Evolutionary conservation across 1,140 invertebrate genomes (phyloP), one percentile per base, ranked within the genome.

Genomic region (Acromyrmex echinatior): DNA sequence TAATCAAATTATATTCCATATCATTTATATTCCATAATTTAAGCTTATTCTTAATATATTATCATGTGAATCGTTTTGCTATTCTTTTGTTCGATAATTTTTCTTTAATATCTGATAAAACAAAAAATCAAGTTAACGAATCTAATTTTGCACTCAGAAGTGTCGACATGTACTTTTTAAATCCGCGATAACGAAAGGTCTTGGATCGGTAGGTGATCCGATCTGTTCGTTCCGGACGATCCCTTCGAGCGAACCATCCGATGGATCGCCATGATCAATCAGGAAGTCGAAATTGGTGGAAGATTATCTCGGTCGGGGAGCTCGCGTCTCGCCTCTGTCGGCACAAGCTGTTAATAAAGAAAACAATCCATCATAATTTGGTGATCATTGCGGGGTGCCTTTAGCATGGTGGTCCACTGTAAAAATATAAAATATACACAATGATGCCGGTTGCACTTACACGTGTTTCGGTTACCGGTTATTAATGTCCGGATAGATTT

Each of bases 291-390:
- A 88, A 92, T 92, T 92, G 87, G 84, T 92, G 91, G 86, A 90
- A 87, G 87, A 89, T 92, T 90, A 92, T 92, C 92, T 60, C 92
- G 31, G 89, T 87, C 51, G 89, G 89, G 86, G 87, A 85, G 78
- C 88, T 70, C n/a, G 35, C 81, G 35, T 53, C 53, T 84, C 84
- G 7, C 68, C 84, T 92, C 88, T 92, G 92, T 92, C 92, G 90
- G 92, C 92, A 81, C 76, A 73, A 66, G 16, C 79, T 62, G 90
- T 90, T 91, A 88, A 92, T 71, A 86, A 65, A 89, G 88, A 90
- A 91, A 88, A 92, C 88, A 88, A 92, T 93, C 86, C 91, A 90
- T 93, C 92, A 93, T 86, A 91, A 91, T 92, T 93, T 90, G 87
- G 65, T 73, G 88, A 86, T 53, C 91, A 65, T 91, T 79, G 66